Evolutionary conservation across 2,113 vertebrate genomes (phyloP).

Genomic region (Paratilapia polleni): DNA sequence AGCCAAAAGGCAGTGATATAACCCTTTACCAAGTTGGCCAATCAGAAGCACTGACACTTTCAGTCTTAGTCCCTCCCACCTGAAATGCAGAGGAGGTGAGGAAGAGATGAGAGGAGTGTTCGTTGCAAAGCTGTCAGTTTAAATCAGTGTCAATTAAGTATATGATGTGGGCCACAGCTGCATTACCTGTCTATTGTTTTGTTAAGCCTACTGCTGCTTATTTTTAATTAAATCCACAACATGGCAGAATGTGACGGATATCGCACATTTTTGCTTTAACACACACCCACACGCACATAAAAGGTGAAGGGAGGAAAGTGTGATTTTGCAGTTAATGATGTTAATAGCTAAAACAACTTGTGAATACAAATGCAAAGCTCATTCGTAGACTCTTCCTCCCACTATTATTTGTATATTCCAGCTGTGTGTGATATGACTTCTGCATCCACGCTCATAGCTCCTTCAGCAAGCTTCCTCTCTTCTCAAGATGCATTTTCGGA

Average conservation of each 20-base stretch:
- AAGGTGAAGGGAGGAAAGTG: background rate
- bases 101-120: background rate
- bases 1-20: background rate
- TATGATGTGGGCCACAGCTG: background rate
- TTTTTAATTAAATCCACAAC: background rate
- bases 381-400: background rate
- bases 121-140: background rate
- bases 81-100: background rate
- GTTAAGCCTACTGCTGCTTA: background rate
- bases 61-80: background rate
- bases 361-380: background rate
- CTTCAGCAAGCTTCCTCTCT: background rate
- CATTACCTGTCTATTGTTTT: background rate
- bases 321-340: constrained; percentile 1
- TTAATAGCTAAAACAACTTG: background rate
- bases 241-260: background rate
- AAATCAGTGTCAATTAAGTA: background rate
- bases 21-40: background rate
- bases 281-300: background rate
- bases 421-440: background rate
- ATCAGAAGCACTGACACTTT: background rate
- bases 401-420: background rate
- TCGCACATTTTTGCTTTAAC: background rate
- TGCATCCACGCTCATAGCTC: background rate
- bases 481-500: background rate